A percentile compares a stretch with the other conserved stretches of the same genome.
Conservation (phyloP, 2,113 vertebrate genomes). For the Asarcornis scutulata region DNA sequence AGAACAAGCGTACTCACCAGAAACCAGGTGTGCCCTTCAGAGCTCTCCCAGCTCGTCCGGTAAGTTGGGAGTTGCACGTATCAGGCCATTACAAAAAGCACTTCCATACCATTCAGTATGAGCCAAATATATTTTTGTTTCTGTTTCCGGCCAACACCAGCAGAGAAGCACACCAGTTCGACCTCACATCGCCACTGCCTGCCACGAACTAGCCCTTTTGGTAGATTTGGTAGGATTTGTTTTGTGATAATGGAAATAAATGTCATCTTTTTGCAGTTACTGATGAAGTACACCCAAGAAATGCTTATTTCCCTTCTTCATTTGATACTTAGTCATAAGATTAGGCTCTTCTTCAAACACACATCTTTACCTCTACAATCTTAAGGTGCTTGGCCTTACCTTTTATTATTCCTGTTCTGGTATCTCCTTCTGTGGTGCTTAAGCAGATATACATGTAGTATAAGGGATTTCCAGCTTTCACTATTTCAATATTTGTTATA, state of each 20-base stretch:
- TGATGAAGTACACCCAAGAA: neutral
- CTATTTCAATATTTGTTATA: neutral
- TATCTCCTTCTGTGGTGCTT: neutral
- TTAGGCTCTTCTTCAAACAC: neutral
- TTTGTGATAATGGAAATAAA: neutral
- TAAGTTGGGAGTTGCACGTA: neutral
- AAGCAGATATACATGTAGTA: neutral
- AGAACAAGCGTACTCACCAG: neutral
- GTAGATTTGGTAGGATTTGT: neutral
- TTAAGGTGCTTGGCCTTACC: neutral
- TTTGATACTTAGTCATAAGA: neutral
- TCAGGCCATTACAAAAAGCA: neutral
- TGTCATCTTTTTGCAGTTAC: neutral
- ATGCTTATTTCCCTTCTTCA: neutral
- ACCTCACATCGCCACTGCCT: neutral
- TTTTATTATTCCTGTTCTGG: neutral
- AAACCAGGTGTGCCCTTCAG: neutral
- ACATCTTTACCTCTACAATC: neutral
- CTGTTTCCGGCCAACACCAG: neutral
- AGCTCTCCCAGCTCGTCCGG: neutral
- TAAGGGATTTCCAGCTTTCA: neutral
- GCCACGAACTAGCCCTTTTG: neutral
- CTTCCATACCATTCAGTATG: neutral
- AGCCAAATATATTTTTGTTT: neutral
- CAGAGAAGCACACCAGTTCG: accelerated